phyloP scores from a whole-genome alignment of 2,797 vertebrate genomes.

The Parotocinclus haroldoi region DNA sequence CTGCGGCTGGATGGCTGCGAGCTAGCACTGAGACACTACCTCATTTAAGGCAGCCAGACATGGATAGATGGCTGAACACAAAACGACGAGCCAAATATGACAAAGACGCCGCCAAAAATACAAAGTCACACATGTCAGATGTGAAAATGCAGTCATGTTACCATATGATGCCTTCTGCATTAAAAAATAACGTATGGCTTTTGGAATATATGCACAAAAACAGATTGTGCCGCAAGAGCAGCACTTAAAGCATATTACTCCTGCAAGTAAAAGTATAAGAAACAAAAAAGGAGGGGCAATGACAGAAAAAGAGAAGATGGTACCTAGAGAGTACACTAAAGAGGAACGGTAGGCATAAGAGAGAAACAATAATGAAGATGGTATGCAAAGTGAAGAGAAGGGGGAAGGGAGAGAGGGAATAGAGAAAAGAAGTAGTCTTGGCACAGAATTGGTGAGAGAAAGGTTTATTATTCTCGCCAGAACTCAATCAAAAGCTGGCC shows the following conservation, averaged over 20 bases:
- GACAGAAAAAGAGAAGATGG: conserved; percentile 10
- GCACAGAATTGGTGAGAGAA: conserved; percentile 66
- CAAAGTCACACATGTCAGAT: conserved; percentile 47
- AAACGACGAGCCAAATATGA: conserved; percentile 46
- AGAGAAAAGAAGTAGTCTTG: conserved; percentile 54
- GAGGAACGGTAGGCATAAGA: conserved; percentile 5
- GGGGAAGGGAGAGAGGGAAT: conserved; percentile 22
- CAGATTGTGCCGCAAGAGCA: background rate
- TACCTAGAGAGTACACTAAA: background rate
- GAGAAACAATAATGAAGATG: conserved; percentile 29
- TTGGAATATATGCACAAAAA: conserved; percentile 29
- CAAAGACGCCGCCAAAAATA: conserved; percentile 44
- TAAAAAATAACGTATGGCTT: conserved; percentile 34
- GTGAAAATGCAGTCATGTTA: conserved; percentile 49
- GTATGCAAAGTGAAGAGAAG: conserved; percentile 20
- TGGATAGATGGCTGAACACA: conserved; percentile 30
- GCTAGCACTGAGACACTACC: conserved; percentile 41
- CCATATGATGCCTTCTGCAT: conserved; percentile 48
- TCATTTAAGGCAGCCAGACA: conserved; percentile 43
- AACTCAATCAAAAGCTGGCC: conserved; percentile 84
- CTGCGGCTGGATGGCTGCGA: conserved; percentile 45
- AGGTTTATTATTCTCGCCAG: conserved; percentile 84
- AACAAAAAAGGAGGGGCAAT: background rate
- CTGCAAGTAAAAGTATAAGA: no score
- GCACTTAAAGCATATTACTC: no score